These are phyloP conservation scores for Halictus quadricinctus DNA, from an alignment of 2,888 invertebrate genomes.

Conservation along the genomic window DNA sequence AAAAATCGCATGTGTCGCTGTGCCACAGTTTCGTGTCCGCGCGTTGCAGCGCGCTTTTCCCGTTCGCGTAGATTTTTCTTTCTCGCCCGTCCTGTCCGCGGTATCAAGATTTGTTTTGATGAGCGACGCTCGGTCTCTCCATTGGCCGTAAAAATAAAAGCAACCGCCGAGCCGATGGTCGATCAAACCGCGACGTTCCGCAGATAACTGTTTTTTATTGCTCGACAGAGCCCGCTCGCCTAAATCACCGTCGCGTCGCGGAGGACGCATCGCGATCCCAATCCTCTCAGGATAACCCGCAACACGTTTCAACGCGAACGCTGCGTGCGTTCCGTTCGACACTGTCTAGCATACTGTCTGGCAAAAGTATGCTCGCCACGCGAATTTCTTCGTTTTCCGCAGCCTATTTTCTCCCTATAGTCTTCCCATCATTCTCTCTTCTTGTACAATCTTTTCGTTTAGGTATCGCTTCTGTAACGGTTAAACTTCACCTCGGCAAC, in stretches of 20 bases:
- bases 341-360: too few relatives aligned
- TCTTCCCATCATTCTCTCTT: too few relatives aligned
- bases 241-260: conserved; percentile 13
- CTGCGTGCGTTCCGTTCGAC: background rate
- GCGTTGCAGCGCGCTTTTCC: conserved; percentile 8
- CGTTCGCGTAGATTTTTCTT: conserved; percentile 26
- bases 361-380: too few relatives aligned
- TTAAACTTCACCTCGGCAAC: too few relatives aligned
- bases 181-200: conserved; percentile 42
- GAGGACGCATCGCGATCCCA: background rate
- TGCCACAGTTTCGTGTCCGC: background rate
- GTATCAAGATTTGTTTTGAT: conserved; percentile 55
- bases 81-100: background rate
- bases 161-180: conserved; percentile 29
- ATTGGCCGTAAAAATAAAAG: conserved; percentile 52
- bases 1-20: conserved; percentile 8
- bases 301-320: background rate
- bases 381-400: too few relatives aligned
- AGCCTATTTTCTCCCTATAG: too few relatives aligned
- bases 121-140: conserved; percentile 40
- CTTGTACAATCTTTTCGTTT: too few relatives aligned
- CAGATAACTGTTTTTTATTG: conserved; percentile 52
- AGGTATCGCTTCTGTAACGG: too few relatives aligned
- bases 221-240: background rate
- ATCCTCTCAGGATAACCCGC: background rate